These are phyloP conservation scores for Callimorpha dominula DNA, from an alignment of 2,888 invertebrate species.

Conservation along the genomic window DNA sequence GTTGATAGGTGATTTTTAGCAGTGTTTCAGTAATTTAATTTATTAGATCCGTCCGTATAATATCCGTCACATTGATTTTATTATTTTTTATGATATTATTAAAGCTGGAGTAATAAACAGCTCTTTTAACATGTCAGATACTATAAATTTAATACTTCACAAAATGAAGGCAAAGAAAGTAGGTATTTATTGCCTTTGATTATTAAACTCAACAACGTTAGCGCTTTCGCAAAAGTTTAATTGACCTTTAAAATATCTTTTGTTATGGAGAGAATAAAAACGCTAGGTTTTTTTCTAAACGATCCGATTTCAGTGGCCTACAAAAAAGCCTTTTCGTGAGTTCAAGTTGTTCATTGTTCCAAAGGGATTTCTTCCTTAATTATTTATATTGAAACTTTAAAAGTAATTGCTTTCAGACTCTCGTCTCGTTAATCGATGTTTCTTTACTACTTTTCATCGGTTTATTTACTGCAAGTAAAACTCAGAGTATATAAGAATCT, in stretches of 20 bases:
- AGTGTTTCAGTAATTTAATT: too few relatives aligned
- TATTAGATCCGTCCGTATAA: neutral
- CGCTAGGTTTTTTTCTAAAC: constrained; percentile 48
- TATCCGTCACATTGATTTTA: neutral
- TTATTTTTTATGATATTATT: neutral
- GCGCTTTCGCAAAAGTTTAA: constrained; percentile 69
- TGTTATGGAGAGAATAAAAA: constrained; percentile 59
- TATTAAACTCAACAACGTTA: constrained; percentile 53
- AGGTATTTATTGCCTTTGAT: constrained; percentile 35
- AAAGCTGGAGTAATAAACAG: neutral
- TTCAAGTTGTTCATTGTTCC: constrained; percentile 63
- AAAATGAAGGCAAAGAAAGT: constrained; percentile 21
- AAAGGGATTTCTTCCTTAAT: constrained; percentile 64
- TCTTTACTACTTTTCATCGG: constrained; percentile 6
- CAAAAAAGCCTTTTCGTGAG: constrained; percentile 50
- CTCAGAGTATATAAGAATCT: neutral
- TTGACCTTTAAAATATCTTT: constrained; percentile 74
- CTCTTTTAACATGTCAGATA: neutral
- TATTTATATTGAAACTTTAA: constrained; percentile 54
- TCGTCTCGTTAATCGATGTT: constrained; percentile 17
- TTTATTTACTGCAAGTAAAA: constrained; percentile 4
- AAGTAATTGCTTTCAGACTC: constrained; percentile 44
- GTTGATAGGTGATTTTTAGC: too few relatives aligned
- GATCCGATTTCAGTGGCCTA: constrained; percentile 49
- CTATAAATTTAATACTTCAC: neutral